A percentile compares a stretch with the other conserved stretches of the same genome.
phyloP scores from a whole-genome alignment of 2,888 invertebrate species.

The Alloplasta piceator region DNA sequence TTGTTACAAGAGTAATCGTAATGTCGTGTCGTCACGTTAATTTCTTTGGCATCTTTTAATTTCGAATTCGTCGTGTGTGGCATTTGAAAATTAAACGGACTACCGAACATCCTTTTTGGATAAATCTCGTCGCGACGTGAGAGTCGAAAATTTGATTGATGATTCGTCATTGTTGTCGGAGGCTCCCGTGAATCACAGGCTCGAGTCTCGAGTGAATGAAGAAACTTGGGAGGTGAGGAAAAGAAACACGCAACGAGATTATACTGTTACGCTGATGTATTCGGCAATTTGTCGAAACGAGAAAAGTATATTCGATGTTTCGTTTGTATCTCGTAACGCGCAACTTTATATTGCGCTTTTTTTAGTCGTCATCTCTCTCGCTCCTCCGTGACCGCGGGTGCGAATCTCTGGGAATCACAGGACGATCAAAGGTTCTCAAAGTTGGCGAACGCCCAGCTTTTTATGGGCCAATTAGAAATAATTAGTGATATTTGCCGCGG shows the following conservation, averaged over 20 bases:
- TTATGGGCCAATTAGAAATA: slow-evolving; percentile 64
- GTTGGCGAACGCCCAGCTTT: slow-evolving; percentile 53
- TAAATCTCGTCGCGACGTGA: no score
- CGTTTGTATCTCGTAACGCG: not conserved
- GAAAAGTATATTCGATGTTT: slow-evolving; percentile 27
- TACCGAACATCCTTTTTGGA: no score
- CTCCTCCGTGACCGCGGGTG: slow-evolving; percentile 47
- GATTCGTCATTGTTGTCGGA: no score
- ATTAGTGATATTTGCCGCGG: slow-evolving; percentile 54
- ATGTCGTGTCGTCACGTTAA: no score
- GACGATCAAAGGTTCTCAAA: slow-evolving; percentile 55
- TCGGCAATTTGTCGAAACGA: slow-evolving; percentile 47
- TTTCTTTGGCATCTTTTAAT: no score
- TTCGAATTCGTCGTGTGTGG: no score
- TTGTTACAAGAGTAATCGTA: no score
- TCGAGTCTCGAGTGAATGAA: slow-evolving; percentile 8
- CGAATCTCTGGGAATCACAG: slow-evolving; percentile 55
- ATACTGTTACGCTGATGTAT: slow-evolving; percentile 46
- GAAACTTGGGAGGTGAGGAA: slow-evolving; percentile 3
- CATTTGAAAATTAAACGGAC: no score
- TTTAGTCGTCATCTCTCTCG: not conserved
- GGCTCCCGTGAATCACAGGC: not conserved
- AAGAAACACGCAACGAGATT: slow-evolving; percentile 54
- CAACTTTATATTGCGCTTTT: not conserved
- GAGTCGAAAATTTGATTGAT: no score